Base-by-base conservation (phyloP, 2,888 invertebrate genomes). In the Scrobipalpa atriplicella region DNA sequence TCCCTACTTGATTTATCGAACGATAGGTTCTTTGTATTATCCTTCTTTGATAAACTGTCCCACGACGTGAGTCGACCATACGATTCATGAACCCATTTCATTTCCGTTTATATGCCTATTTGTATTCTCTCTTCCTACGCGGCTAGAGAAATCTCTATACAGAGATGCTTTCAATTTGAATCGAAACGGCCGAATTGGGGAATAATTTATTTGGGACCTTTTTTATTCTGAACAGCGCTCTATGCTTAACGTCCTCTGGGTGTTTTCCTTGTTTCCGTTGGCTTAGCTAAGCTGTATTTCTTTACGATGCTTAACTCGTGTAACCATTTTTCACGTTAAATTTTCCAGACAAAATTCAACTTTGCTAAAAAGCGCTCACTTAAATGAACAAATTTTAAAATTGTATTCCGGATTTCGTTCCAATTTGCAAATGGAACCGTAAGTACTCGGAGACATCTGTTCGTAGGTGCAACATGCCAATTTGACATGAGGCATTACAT, bases 131-230 rank as follows among this genome's bases (percentile, higher is more conserved):
- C 79, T 84, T 86, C 84, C 78, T 82, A 81, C 82, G 86, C 79
- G 87, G 87, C 87, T 87, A 89, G 84, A 88, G 78, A 88, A 89
- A 90, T 89, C 86, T 89, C 83, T 87, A 87, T 89, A 87, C 82
- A 84, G 82, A 83, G 84, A 87, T 87, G 85, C 81, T 91, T 89
- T 89, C 90, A 88, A 89, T 91, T 90, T 87, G 87, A 90, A 90
- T 90, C 81, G 88, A 87, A 90, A 89, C 86, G 86, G 85, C 83
- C 85, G 90, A 87, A 87, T 89, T 83, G 85, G 84, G 84, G 83
- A 85, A 88, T 89, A 86, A 89, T 89, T 89, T 90, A 89, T 91
- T 86, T 86, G 80, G 78, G 81, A 83, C 84, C 86, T 86, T 88
- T 67, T 88, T 88, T 83, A 83, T 85, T 82, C 79, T 75, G 80